Evolutionary conservation across 2,888 invertebrate genomes (phyloP), one percentile per base, ranked within the genome.

Genomic region (Cerceris ruficornis): DNA sequence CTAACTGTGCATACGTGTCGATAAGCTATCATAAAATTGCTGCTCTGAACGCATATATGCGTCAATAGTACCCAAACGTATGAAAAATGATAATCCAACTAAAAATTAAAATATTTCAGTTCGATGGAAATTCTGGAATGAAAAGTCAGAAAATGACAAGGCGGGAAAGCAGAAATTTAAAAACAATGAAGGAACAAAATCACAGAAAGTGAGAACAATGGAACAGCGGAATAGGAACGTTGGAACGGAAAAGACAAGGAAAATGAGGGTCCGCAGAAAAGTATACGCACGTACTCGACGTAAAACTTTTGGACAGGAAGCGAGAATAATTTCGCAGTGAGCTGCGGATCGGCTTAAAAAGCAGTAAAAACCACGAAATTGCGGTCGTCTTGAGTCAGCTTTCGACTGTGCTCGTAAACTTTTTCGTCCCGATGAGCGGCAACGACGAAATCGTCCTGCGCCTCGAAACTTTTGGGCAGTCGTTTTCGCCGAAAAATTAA

Each of bases 331-430:
- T 58, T 15, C 60, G 49, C 28, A 39, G 28, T 60, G 17, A n/a
- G 28, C 54, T 50, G 41, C 52, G 64, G 59, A 61, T 13, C 60
- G 42, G 55, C 59, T 41, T 59, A 65, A 64, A 39, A 43, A 55
- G 41, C 57, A n/a, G 39, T 52, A 58, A 71, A 74, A 72, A 68
- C 61, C 70, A 58, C 67, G 39, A 64, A 76, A 61, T 82, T 57
- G 58, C 46, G 41, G 67, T 69, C 52, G 69, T 70, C 61, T 14
- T 15, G 52, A n/a, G 50, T 14, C 49, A 78, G 71, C 60, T 72
- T 49, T 64, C 64, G 50, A 73, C 65, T 15, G 60, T 64, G 52
- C 52, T 62, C 57, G 64, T 65, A 54, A 66, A 59, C 54, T 60
- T 15, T 43, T 42, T 8, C 15, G 14, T 52, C 52, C 15, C 13